Conservation (phyloP, 1,140 invertebrate genomes). For the Lineus longissimus region DNA sequence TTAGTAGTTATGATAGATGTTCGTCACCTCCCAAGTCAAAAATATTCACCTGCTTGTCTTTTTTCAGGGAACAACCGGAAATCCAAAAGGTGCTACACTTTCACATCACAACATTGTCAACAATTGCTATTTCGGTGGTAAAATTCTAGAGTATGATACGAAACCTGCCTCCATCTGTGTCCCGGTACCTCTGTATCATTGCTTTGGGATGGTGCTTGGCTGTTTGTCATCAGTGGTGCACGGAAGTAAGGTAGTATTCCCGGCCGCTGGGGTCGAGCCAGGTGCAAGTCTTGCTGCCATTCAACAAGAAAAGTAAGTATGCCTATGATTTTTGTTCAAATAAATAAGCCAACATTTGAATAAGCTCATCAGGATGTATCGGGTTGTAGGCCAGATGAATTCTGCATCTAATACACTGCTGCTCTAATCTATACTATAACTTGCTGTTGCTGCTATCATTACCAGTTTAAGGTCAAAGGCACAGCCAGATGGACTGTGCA, state of each 20-base stretch:
- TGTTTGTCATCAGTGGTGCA: slow-evolving; percentile 57
- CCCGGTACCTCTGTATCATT: slow-evolving; percentile 90
- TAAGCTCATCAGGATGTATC: too few relatives aligned
- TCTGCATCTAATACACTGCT: too few relatives aligned
- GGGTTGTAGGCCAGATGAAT: too few relatives aligned
- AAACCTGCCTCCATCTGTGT: slow-evolving; percentile 62
- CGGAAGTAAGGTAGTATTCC: slow-evolving; percentile 18
- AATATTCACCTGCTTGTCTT: too few relatives aligned
- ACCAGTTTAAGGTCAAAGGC: too few relatives aligned
- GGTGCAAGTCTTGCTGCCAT: neutral
- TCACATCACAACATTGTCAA: slow-evolving; percentile 82
- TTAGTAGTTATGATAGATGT: too few relatives aligned
- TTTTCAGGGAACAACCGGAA: slow-evolving; percentile 73
- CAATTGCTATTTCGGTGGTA: slow-evolving; percentile 69
- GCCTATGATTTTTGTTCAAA: too few relatives aligned
- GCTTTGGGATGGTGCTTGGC: slow-evolving; percentile 75
- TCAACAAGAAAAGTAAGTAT: neutral
- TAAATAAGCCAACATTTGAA: too few relatives aligned
- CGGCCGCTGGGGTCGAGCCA: neutral
- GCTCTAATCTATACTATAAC: too few relatives aligned
- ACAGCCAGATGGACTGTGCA: too few relatives aligned
- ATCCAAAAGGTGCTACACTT: slow-evolving; percentile 81
- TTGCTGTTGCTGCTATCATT: too few relatives aligned
- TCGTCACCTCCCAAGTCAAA: too few relatives aligned
- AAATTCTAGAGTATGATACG: slow-evolving; percentile 60